Evolutionary conservation across 2,113 vertebrate genomes (phyloP), one percentile per base, ranked within the genome.

Genomic region (Struthidea cinerea): DNA sequence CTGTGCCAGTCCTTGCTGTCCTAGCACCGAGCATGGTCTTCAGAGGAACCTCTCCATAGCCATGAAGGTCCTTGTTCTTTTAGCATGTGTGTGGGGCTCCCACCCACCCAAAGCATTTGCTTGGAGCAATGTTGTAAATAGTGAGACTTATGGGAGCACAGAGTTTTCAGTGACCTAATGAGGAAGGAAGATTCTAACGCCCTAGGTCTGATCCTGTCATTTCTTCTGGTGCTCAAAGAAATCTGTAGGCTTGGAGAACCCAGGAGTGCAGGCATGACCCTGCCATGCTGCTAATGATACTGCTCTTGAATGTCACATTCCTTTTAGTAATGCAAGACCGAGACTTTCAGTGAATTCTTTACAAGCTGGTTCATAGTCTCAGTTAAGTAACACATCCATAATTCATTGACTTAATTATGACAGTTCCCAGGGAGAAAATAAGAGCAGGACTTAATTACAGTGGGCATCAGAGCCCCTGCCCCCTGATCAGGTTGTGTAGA

Each of bases 301-400:
- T 60, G 18, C 42, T 90, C 56, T 70, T 74, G 60, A 69, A 61
- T 69, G 78, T 85, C 78, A 85, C 75, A 42, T 86, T 94, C 76
- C 63, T 85, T 81, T 88, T 84, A 81, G 68, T 69, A 90, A 33
- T 33, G 68, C 64, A 59, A 89, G 83, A 70, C 44, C 0, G 6
- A 89, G 76, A 84, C 41, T 89, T 86, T 23, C 35, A 22, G 68
- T 86, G 68, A 95, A 78, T 94, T 87, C 91, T 71, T 93, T 74
- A 41, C 80, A 87, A 78, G 60, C 73, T 94, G 60, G 52, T 81
- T 94, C 81, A 63, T 70, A 53, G 67, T 85, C 80, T 94, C 84
- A 81, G 80, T 93, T 91, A 89, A 95, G 91, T 86, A 96, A 84
- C 3, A 6, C 56, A 81, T 81, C 68, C n/a, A 50, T 93, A 81